phyloP scores from a whole-genome alignment of 2,888 invertebrate genomes.

The Pycnomerus fuliginosus region DNA sequence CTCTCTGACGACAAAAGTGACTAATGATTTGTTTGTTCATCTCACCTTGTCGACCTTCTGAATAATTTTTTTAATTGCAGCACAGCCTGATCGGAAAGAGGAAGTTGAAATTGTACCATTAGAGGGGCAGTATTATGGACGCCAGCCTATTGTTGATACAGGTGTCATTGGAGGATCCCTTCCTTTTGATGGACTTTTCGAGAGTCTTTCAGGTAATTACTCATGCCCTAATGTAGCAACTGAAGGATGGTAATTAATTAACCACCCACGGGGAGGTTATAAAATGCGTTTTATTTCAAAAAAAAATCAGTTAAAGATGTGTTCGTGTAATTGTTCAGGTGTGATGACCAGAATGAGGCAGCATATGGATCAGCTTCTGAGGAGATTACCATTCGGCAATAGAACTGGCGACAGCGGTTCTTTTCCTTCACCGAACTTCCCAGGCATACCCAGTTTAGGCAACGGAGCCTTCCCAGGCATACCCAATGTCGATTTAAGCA shows the following conservation, averaged over 20 bases:
- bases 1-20: too few relatives aligned
- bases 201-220: constrained; percentile 37
- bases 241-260: too few relatives aligned
- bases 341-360: constrained; percentile 43
- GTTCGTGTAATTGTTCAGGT: constrained; percentile 31
- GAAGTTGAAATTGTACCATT: too few relatives aligned
- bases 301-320: not conserved
- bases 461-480: constrained; percentile 18
- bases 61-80: too few relatives aligned
- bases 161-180: constrained; percentile 32
- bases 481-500: constrained; percentile 43
- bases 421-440: constrained; percentile 23
- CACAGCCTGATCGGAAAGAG: too few relatives aligned
- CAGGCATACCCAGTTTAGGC: constrained; percentile 23
- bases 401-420: constrained; percentile 31
- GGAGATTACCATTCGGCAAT: constrained; percentile 31
- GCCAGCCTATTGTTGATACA: constrained; percentile 39
- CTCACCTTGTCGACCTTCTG: too few relatives aligned
- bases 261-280: too few relatives aligned
- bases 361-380: constrained; percentile 41
- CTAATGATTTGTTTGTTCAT: too few relatives aligned
- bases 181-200: constrained; percentile 38
- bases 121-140: too few relatives aligned
- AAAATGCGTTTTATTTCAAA: not conserved
- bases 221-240: constrained; percentile 2